Conservation (phyloP, 1,140 invertebrate species). For the Lucilia cuprina region DNA sequence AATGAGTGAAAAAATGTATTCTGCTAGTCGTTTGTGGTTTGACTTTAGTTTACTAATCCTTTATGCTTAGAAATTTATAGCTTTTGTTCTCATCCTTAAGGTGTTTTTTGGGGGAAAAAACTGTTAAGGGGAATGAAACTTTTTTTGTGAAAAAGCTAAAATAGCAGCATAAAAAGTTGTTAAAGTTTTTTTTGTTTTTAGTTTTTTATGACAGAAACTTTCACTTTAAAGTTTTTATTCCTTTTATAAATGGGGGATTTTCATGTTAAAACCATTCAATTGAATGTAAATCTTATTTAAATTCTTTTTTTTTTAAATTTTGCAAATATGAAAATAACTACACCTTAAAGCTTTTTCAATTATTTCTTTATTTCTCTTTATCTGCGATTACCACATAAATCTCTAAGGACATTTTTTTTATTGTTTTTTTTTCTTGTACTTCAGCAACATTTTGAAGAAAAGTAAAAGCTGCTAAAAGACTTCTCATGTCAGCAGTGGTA, state of each 20-base stretch:
- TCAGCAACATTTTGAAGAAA: neutral
- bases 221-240: neutral
- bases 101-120: neutral
- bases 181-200: neutral
- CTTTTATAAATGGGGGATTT: neutral
- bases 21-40: conserved; percentile 37
- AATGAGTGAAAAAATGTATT: neutral
- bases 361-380: neutral
- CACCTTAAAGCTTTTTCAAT: neutral
- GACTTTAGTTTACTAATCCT: conserved; percentile 39
- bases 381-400: neutral
- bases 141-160: too few species aligned
- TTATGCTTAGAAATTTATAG: conserved; percentile 40
- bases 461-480: neutral
- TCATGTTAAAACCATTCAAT: neutral
- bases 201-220: neutral
- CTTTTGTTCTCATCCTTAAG: conserved; percentile 36
- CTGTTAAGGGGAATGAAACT: too few species aligned
- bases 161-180: neutral
- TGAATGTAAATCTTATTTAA: neutral
- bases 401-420: conserved; percentile 4
- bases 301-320: neutral
- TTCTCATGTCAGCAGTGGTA: neutral
- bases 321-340: neutral
- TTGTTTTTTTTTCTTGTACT: neutral